Conservation (phyloP, 2,113 vertebrate genomes). For the Alligator sinensis region DNA sequence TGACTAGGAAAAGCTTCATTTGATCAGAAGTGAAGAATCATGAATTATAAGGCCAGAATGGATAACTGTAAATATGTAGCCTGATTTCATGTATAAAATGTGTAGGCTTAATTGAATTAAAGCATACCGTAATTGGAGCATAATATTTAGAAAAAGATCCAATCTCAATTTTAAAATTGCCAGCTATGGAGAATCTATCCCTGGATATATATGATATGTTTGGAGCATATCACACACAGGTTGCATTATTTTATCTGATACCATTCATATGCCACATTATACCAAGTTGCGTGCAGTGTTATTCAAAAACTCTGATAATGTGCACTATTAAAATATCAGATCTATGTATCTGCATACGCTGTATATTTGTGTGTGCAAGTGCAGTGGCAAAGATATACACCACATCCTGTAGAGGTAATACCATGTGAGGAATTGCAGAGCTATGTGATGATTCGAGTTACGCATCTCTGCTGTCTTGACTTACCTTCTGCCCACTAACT, state of each 20-base stretch:
- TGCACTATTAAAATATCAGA: neutral
- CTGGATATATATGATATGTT: neutral
- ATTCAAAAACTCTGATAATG: neutral
- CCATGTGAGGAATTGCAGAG: neutral
- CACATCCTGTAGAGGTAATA: neutral
- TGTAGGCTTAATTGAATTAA: too few species aligned
- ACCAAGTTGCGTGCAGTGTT: neutral
- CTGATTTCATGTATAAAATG: too few species aligned
- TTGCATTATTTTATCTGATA: neutral
- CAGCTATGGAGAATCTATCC: too few species aligned
- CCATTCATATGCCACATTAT: neutral
- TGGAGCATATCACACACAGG: neutral
- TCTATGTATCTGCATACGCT: neutral
- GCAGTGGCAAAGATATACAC: neutral
- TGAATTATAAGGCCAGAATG: too few species aligned
- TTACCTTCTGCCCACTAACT: neutral
- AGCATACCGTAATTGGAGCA: too few species aligned
- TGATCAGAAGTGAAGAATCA: too few species aligned
- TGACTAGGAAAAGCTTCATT: neutral
- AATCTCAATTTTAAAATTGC: too few species aligned
- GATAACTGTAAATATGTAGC: too few species aligned
- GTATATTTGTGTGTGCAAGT: too few species aligned
- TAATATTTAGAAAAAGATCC: too few species aligned
- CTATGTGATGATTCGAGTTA: neutral
- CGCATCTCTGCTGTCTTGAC: neutral